Evolutionary conservation across 1,140 invertebrate species (phyloP).

Genomic region (Tribolium castaneum): DNA sequence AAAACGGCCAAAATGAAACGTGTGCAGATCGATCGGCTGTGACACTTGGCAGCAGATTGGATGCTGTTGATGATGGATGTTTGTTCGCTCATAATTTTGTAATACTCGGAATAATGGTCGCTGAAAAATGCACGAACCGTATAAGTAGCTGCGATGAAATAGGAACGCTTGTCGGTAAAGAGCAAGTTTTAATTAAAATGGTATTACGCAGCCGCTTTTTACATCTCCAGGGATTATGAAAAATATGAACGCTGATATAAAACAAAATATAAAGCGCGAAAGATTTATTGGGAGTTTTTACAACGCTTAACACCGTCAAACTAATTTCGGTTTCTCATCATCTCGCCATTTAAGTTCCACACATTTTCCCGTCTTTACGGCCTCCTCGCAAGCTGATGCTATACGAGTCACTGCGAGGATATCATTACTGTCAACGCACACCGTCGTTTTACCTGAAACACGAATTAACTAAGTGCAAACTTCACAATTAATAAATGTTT

Average conservation of each 20-base stretch:
- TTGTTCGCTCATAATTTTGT: background rate
- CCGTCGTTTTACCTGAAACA: constrained; percentile 61
- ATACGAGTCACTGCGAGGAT: constrained; percentile 70
- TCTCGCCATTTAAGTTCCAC: constrained; percentile 65
- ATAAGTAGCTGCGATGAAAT: background rate
- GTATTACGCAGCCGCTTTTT: constrained; percentile 18
- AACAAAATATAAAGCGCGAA: background rate
- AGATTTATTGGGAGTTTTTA: background rate
- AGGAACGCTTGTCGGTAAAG: background rate
- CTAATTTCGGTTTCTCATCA: constrained; percentile 58
- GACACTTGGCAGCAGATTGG: constrained; percentile 20
- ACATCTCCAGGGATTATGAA: constrained; percentile 3
- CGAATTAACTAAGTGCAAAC: background rate
- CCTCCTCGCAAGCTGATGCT: constrained; percentile 69
- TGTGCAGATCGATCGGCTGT: constrained; percentile 1
- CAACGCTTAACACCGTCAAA: background rate
- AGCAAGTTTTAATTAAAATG: constrained; percentile 22
- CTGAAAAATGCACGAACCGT: background rate
- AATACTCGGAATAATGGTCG: background rate
- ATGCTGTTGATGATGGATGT: constrained; percentile 20
- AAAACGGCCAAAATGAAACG: constrained; percentile 30
- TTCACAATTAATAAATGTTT: background rate
- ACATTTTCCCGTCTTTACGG: constrained; percentile 66
- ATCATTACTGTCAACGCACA: constrained; percentile 65
- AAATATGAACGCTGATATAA: background rate